These are phyloP conservation scores for Euphonia xanthogaster DNA, from an alignment of 2,797 vertebrate species.

Conservation along the genomic window DNA sequence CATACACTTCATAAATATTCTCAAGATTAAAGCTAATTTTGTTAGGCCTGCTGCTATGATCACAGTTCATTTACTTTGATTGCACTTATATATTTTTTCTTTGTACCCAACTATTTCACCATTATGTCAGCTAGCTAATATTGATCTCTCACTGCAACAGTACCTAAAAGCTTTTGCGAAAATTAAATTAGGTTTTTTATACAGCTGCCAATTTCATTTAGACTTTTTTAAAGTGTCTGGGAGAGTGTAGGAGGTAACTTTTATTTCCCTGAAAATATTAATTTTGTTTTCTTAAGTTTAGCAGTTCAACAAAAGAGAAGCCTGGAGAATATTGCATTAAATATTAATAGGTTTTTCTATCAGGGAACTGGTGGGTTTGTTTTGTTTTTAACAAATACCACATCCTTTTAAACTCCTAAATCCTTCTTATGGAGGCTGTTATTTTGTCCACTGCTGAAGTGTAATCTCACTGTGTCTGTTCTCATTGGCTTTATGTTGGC, in stretches of 20 bases:
- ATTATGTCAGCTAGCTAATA: background rate
- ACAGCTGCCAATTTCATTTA: background rate
- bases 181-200: background rate
- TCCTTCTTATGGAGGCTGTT: background rate
- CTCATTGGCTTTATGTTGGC: background rate
- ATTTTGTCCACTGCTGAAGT: background rate
- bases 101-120: background rate
- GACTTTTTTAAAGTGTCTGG: background rate
- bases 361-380: background rate
- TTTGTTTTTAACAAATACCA: background rate
- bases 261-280: conserved; percentile 1
- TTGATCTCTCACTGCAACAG: background rate
- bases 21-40: conserved; percentile 21
- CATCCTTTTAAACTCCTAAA: background rate
- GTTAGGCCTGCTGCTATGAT: background rate
- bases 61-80: conserved; percentile 42
- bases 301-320: background rate
- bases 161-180: conserved; percentile 22
- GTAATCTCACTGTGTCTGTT: background rate
- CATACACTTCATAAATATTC: conserved; percentile 13
- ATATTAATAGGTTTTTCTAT: background rate
- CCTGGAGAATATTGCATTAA: background rate
- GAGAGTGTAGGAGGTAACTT: background rate
- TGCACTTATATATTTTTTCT: background rate
- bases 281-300: conserved; percentile 15